Base-by-base conservation (phyloP, 1,140 invertebrate genomes). In the Caenorhabditis briggsae region DNA sequence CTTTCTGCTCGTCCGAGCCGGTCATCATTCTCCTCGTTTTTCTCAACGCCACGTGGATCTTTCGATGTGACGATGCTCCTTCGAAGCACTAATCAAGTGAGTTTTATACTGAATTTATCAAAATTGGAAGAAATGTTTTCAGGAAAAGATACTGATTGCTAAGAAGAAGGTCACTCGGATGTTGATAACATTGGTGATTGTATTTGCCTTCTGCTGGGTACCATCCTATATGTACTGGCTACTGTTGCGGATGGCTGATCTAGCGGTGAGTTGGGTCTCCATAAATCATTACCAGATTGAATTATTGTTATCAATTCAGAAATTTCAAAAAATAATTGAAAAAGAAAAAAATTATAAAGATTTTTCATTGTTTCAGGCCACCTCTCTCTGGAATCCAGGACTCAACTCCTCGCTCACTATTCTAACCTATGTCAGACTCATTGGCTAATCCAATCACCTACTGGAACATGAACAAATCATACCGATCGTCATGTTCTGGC, bases 371-470 rank as follows among this genome's bases (percentile, higher is more conserved):
- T 96, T 96, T 92, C 94, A 95, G 88, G 95, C 59, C 0, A 55
- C 59, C 6, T 33, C 33, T 43, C 50, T 87, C 14, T 87, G 86
- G 86, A 64, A 87, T 41, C 41, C 86, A 6, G 83, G 83, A 9
- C 82, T 87, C 25, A 87, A 87, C 70, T 84, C 86, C 7, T 58
- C 65, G 3, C 41, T 87, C 14, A 87, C 86, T 11, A 82, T 87
- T 18, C 55, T 87, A n/a, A 87, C 86, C n/a, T 97, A 97, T 91
- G 94, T 95, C 55, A 96, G 96, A n/a, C 0, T 96, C 95, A 0
- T 97, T 96, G 91, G 96, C 96, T 92, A 97, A 97, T 92, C 96
- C 96, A 0, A 96, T 97, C 89, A 97, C 96, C 0, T 97, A 97
- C 91, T 97, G 96, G 93, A 97, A 97, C 94, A 96, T 97, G 96